A percentile compares a stretch with the other conserved stretches of the same genome.
Evolutionary conservation across 2,888 invertebrate genomes (phyloP).

Genomic region (Acleris cristana): DNA sequence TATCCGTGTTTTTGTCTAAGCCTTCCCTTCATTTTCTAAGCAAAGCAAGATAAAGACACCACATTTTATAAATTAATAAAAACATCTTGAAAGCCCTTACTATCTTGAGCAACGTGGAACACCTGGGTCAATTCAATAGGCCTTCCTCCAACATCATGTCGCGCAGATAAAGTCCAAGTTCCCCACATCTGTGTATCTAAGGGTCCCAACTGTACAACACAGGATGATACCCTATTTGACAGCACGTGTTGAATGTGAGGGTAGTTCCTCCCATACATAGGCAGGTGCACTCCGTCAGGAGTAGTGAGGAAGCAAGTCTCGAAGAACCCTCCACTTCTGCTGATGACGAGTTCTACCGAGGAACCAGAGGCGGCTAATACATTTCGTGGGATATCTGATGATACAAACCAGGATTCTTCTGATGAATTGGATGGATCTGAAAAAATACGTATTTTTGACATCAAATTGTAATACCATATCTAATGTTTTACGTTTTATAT

Average conservation of each 20-base stretch:
- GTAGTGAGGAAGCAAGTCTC: slow-evolving; percentile 32
- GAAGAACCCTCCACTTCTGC: slow-evolving; percentile 25
- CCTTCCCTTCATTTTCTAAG: too few relatives aligned
- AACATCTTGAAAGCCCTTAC: slow-evolving; percentile 10
- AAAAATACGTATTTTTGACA: neutral
- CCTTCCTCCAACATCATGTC: slow-evolving; percentile 21
- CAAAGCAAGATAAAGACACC: too few relatives aligned
- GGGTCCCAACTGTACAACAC: slow-evolving; percentile 26
- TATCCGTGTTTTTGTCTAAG: too few relatives aligned
- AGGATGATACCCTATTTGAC: slow-evolving; percentile 28
- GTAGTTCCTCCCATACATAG: slow-evolving; percentile 31
- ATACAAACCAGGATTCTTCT: slow-evolving; percentile 32
- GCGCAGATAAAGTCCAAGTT: slow-evolving; percentile 25
- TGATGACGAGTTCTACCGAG: slow-evolving; percentile 16
- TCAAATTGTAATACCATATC: too few relatives aligned
- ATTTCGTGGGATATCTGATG: slow-evolving; percentile 14
- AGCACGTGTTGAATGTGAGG: slow-evolving; percentile 29
- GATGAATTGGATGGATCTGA: slow-evolving; percentile 27
- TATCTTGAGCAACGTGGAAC: slow-evolving; percentile 22
- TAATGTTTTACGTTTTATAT: neutral
- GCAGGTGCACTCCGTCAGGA: slow-evolving; percentile 22
- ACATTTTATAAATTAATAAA: too few relatives aligned
- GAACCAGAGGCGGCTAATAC: slow-evolving; percentile 12
- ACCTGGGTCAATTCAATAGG: slow-evolving; percentile 18
- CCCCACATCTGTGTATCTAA: slow-evolving; percentile 29